Evolutionary conservation across 2,888 invertebrate species (phyloP).

Genomic region (Sphecodes monilicornis): DNA sequence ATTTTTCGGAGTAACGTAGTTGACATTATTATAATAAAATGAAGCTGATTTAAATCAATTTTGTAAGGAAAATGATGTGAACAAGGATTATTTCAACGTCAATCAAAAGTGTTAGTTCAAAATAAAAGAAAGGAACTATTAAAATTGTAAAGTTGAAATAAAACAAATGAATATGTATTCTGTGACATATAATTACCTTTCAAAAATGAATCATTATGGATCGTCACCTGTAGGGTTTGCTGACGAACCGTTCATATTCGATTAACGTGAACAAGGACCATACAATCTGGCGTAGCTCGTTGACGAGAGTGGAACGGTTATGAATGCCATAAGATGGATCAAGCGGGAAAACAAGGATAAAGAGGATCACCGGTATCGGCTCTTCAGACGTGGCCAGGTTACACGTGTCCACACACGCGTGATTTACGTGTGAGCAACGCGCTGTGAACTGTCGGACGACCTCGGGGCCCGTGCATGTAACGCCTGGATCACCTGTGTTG

Average conservation of each 20-base stretch:
- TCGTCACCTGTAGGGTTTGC: neutral
- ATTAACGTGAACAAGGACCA: neutral
- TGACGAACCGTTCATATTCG: neutral
- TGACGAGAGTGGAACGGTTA: constrained; percentile 36
- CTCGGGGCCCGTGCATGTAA: constrained; percentile 54
- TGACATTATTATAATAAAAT: too few species aligned
- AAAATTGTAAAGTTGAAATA: neutral
- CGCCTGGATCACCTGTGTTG: constrained; percentile 47
- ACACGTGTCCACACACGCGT: constrained; percentile 35
- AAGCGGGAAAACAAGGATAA: constrained; percentile 37
- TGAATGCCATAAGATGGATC: constrained; percentile 48
- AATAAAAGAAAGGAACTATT: neutral
- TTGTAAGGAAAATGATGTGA: too few species aligned
- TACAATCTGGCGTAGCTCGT: neutral
- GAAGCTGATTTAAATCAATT: too few species aligned
- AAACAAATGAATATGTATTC: neutral
- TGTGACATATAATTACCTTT: too few species aligned
- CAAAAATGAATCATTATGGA: neutral
- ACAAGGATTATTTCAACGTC: neutral
- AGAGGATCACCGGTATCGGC: constrained; percentile 54
- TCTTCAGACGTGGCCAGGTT: constrained; percentile 52
- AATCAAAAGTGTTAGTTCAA: neutral
- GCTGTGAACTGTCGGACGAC: constrained; percentile 51
- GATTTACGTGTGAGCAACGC: constrained; percentile 2
- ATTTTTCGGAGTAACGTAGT: too few species aligned